These are phyloP conservation scores for Ciconia stormi DNA, from an alignment of 2,113 vertebrate genomes.

Conservation along the genomic window DNA sequence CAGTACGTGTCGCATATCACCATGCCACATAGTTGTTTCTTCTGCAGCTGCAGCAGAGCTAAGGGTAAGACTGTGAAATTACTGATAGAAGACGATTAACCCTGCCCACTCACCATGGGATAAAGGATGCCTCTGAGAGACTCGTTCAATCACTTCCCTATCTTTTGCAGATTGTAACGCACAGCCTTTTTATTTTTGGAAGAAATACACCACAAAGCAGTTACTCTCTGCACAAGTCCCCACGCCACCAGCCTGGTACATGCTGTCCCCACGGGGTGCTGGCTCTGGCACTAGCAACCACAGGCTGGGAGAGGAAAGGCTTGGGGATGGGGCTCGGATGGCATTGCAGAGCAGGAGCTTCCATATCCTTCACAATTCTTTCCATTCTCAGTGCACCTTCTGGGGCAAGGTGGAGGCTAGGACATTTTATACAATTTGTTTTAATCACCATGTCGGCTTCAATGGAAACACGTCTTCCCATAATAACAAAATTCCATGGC, in stretches of 20 bases:
- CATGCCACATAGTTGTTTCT: background rate
- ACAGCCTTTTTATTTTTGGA: background rate
- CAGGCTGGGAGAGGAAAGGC: background rate
- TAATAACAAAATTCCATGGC: background rate
- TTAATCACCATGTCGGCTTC: background rate
- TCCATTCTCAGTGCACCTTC: background rate
- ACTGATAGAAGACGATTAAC: background rate
- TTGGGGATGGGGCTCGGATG: background rate
- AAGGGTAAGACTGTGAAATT: background rate
- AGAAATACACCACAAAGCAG: background rate
- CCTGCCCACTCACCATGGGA: background rate
- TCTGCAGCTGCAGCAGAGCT: background rate
- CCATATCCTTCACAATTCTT: background rate
- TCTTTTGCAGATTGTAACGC: background rate
- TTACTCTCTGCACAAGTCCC: background rate
- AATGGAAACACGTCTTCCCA: background rate
- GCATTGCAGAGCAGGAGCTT: background rate
- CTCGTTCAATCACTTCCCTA: background rate
- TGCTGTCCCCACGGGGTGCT: background rate
- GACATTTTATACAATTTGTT: background rate
- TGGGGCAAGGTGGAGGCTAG: background rate
- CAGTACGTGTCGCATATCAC: fast-evolving
- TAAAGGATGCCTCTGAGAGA: background rate
- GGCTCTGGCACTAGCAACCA: background rate
- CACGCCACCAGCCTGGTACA: background rate